These are phyloP conservation scores for Psilopsiagon aymara DNA, from an alignment of 2,113 vertebrate species.

Conservation along the genomic window DNA sequence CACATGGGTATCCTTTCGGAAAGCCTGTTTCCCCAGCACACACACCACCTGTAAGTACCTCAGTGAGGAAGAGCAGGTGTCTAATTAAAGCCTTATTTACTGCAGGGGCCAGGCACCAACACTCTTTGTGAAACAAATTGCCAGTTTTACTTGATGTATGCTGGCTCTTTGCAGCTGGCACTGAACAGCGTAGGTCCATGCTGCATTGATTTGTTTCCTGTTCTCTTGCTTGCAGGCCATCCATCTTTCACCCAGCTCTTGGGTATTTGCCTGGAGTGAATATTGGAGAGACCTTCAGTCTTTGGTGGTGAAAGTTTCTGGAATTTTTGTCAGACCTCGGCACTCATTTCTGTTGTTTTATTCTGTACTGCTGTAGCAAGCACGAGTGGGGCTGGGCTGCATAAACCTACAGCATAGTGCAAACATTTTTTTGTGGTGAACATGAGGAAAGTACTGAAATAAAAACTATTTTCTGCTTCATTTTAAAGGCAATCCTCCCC, in stretches of 20 bases:
- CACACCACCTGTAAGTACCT: neutral
- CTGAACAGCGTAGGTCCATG: neutral
- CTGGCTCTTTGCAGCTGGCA: neutral
- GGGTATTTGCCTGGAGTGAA: neutral
- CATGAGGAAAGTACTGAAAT: neutral
- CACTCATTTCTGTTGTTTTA: neutral
- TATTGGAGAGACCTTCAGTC: neutral
- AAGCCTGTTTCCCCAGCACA: neutral
- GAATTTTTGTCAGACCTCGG: neutral
- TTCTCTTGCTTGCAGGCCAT: neutral
- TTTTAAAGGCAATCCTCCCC: neutral
- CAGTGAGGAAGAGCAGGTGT: neutral
- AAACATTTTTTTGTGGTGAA: neutral
- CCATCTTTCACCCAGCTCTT: neutral
- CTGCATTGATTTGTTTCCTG: neutral
- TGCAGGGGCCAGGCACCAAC: neutral
- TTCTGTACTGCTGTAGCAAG: neutral
- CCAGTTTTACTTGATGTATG: neutral
- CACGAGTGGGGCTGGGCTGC: neutral
- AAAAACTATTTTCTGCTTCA: neutral
- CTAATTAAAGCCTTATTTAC: neutral
- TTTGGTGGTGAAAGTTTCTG: neutral
- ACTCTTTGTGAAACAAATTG: neutral
- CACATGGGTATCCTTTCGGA: neutral
- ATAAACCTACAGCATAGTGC: neutral